phyloP scores from a whole-genome alignment of 92 coral and sea anemone genomes.

The Nematostella vectensis region DNA sequence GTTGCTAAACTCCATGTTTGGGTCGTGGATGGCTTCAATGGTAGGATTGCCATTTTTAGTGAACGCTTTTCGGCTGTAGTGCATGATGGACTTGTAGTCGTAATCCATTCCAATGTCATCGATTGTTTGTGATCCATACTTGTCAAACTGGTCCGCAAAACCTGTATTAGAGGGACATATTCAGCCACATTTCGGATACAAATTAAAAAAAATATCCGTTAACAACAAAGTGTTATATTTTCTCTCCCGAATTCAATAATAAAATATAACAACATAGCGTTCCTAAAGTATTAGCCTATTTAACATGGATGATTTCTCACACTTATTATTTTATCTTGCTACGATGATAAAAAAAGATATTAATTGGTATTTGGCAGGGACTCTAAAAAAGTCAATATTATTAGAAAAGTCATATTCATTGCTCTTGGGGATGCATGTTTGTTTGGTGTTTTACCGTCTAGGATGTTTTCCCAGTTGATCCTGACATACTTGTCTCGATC shows the following conservation, averaged over 20 bases:
- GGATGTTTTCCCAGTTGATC: constrained; percentile 46
- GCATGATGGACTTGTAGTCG: constrained; percentile 70
- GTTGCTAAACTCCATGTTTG: constrained; percentile 29
- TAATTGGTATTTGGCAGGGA: too few relatives aligned
- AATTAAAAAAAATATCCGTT: background rate
- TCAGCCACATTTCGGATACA: background rate
- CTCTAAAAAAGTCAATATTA: too few relatives aligned
- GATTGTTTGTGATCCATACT: constrained; percentile 38
- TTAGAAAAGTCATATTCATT: too few relatives aligned
- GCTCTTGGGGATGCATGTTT: too few relatives aligned
- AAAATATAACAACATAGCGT: too few relatives aligned
- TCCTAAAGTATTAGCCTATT: too few relatives aligned
- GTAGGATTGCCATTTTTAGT: constrained; percentile 55
- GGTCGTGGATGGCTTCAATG: constrained; percentile 40
- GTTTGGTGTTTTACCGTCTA: constrained; percentile 23
- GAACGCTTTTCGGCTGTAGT: constrained; percentile 54
- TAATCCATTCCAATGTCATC: constrained; percentile 53
- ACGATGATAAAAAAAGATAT: too few relatives aligned
- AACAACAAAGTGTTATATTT: background rate
- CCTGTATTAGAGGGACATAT: constrained; percentile 17
- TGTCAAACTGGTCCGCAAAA: constrained; percentile 45
- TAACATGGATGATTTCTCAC: too few relatives aligned
- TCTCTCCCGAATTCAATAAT: too few relatives aligned
- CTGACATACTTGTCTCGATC: constrained; percentile 36
- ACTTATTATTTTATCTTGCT: too few relatives aligned